phyloP scores from a whole-genome alignment of 2,797 vertebrate genomes.

The Valencia hispanica region DNA sequence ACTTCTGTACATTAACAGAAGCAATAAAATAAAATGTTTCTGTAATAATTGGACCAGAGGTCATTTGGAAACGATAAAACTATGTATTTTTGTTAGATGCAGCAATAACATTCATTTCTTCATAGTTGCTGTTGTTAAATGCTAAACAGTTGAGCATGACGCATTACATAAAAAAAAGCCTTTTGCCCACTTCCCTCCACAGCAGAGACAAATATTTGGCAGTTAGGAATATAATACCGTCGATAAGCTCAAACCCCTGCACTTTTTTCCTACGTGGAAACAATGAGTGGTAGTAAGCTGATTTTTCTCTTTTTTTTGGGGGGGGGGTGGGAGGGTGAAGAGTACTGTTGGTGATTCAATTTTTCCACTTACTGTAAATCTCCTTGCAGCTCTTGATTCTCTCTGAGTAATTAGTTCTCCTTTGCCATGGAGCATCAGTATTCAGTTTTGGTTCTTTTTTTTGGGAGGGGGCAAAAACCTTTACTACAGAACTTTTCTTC shows the following conservation, averaged over 20 bases:
- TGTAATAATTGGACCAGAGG: background rate
- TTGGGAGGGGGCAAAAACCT: background rate
- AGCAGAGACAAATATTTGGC: slow-evolving; percentile 45
- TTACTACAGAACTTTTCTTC: slow-evolving; percentile 8
- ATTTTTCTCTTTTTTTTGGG: slow-evolving; percentile 1
- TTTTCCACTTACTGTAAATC: slow-evolving; percentile 77
- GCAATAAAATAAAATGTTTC: too few relatives aligned
- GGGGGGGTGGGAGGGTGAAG: slow-evolving; percentile 29
- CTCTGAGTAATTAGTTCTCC: slow-evolving; percentile 60
- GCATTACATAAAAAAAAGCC: slow-evolving; percentile 9
- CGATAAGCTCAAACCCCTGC: slow-evolving; percentile 56
- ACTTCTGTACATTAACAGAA: too few relatives aligned
- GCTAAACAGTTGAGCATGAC: slow-evolving; percentile 23
- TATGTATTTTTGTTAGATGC: background rate
- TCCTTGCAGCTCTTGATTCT: slow-evolving; percentile 45
- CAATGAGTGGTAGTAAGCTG: slow-evolving; percentile 66
- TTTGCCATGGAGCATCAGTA: slow-evolving; percentile 1
- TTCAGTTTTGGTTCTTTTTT: background rate
- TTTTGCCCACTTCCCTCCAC: slow-evolving; percentile 46
- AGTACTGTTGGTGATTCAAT: slow-evolving; percentile 71
- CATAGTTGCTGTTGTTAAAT: slow-evolving; percentile 12
- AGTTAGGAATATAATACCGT: slow-evolving; percentile 51
- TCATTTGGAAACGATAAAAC: background rate
- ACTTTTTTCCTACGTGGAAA: slow-evolving; percentile 79
- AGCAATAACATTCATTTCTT: background rate